Conservation (phyloP, 2,888 invertebrate species). For the Tetragonisca angustula region DNA sequence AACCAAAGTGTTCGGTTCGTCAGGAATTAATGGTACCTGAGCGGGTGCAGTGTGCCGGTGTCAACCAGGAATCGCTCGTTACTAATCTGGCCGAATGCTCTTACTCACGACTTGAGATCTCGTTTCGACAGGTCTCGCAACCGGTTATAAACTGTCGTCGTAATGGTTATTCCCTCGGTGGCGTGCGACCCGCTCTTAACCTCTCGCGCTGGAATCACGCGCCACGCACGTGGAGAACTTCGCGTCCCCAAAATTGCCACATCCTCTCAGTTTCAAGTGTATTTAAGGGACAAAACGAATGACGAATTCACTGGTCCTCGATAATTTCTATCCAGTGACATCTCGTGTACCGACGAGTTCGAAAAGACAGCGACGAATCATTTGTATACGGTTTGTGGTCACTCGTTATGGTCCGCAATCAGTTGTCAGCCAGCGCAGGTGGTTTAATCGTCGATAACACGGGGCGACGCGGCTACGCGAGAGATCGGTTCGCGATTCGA, state of each 20-base stretch:
- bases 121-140: conserved; percentile 62
- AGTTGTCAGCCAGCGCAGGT: no score
- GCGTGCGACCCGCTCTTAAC: conserved; percentile 46
- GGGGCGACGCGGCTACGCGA: conserved; percentile 20
- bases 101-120: conserved; percentile 56
- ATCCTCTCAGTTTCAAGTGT: no score
- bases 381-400: no score
- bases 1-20: conserved; percentile 19
- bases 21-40: conserved; percentile 41
- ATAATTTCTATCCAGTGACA: no score
- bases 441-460: conserved; percentile 66
- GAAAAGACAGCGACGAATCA: no score
- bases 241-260: no score
- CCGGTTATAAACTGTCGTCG: conserved; percentile 61
- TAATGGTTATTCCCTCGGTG: conserved; percentile 61
- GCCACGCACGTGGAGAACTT: no score
- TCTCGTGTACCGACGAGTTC: no score
- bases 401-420: no score
- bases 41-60: conserved; percentile 15
- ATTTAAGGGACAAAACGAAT: no score
- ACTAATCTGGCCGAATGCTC: conserved; percentile 47
- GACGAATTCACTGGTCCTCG: no score
- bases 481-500: conserved; percentile 36
- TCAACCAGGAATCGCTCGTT: conserved; percentile 42
- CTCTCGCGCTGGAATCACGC: no score